Evolutionary conservation across 1,140 invertebrate species (phyloP).

Genomic region (Caenorhabditis briggsae): DNA sequence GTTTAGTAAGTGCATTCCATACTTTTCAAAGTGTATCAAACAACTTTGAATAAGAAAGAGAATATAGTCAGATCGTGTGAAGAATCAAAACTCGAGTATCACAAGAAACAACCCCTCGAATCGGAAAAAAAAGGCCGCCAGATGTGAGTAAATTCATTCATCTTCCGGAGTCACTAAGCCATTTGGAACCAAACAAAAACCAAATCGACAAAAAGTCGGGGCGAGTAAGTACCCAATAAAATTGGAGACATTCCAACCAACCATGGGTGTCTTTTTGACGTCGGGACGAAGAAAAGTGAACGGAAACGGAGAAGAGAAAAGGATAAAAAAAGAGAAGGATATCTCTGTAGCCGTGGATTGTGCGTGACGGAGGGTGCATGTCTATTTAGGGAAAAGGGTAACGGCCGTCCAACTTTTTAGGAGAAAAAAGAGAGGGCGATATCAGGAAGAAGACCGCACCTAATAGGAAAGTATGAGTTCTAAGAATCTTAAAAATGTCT

Average conservation of each 20-base stretch:
- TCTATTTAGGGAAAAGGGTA: neutral
- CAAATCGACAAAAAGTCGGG: conserved; percentile 5
- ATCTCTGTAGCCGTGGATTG: neutral
- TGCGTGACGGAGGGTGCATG: neutral
- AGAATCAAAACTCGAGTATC: too few relatives aligned
- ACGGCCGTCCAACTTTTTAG: too few relatives aligned
- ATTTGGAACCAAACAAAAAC: neutral
- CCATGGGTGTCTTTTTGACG: conserved; percentile 33
- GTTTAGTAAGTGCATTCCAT: conserved; percentile 3
- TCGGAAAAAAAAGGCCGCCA: neutral
- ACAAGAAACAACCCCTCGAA: neutral
- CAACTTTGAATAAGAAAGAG: neutral
- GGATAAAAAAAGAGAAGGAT: neutral
- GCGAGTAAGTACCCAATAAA: conserved; percentile 49
- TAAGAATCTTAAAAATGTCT: too few relatives aligned
- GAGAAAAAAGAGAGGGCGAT: too few relatives aligned
- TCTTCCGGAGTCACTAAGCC: neutral
- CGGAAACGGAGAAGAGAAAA: conserved; percentile 6
- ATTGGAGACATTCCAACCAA: conserved; percentile 38
- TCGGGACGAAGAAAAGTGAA: conserved; percentile 32
- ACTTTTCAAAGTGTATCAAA: neutral
- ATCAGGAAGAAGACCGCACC: too few relatives aligned
- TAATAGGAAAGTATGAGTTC: too few relatives aligned
- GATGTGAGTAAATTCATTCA: conserved; percentile 32
- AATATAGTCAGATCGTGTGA: too few relatives aligned